Percentiles rank a stretch among this genome's conserved stretches.
Conservation (phyloP, 1,140 invertebrate species). For the Conopomorpha cramerella region DNA sequence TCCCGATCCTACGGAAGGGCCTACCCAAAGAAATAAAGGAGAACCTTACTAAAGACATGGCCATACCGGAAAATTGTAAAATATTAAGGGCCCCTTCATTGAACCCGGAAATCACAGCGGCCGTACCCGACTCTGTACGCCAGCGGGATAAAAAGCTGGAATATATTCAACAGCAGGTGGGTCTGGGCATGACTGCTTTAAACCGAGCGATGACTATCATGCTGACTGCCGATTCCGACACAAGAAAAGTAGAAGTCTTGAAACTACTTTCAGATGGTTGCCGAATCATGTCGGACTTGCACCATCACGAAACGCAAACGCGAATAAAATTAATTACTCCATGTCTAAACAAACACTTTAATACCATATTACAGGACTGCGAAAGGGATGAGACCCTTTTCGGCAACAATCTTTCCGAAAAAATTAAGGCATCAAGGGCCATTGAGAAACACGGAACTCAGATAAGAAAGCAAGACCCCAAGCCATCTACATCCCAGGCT, state of each 20-base stretch:
- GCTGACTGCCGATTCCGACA: background rate
- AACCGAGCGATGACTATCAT: background rate
- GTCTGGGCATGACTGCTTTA: background rate
- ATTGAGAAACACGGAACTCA: background rate
- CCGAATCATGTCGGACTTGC: background rate
- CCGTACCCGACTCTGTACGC: background rate
- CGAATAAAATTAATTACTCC: background rate
- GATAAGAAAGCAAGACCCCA: background rate
- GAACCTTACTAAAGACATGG: background rate
- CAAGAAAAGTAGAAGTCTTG: background rate
- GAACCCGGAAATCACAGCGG: background rate
- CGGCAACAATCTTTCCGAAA: background rate
- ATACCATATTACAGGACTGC: background rate
- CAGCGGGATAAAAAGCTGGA: background rate
- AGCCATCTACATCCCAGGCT: background rate
- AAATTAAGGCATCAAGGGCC: background rate
- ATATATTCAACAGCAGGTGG: background rate
- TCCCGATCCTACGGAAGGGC: too few species aligned
- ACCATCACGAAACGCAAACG: background rate
- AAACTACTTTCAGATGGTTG: background rate
- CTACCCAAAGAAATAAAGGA: background rate
- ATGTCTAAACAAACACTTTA: background rate
- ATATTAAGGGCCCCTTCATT: background rate
- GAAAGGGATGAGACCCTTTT: background rate
- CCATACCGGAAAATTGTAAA: slow-evolving; percentile 1